Evolutionary conservation across 2,888 invertebrate species (phyloP), one percentile per base, ranked within the genome.

Genomic region (Microchrysa polita): DNA sequence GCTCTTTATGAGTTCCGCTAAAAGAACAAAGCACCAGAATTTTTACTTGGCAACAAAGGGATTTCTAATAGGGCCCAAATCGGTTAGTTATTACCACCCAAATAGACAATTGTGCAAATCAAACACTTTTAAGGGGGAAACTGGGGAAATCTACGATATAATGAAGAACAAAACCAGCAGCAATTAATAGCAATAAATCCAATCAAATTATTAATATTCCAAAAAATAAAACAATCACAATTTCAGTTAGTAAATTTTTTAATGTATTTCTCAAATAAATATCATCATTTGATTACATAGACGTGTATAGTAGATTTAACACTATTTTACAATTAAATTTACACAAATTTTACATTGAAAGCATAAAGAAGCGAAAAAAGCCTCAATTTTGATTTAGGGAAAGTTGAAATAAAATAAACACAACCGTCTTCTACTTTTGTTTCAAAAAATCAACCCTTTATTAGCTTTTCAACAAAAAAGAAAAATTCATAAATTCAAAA

Each of bases 321-420:
- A n/a, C 12, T 48, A 48, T 48, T 5, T 48, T 20, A 55, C 55
- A 44, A 65, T 9, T 57, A 34, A 20, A 69, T 69, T 67, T 67
- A 69, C 57, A 57, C n/a, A 55, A 22, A 40, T 40, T 44, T 48
- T 65, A 65, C 65, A 65, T 27, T n/a, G 14, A 22, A 20, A 65
- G 61, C 22, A 61, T n/a, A n/a, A 5, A 44, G 65, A 65, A 65
- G 65, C 65, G n/a, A n/a, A n/a, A 44, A 65, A 22, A 65, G 65
- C 65, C 48, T 65, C 65, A 22, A 42, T 69, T 69, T 69, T 57
- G 69, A 20, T n/a, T n/a, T 40, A 69, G 18, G 23, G n/a, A 22
- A 69, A n/a, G n/a, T n/a, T 34, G 27, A 34, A 34, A n/a, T n/a
- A n/a, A n/a, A 69, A 69, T 57, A 69, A 69, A 69, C 55, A 69